Evolutionary conservation across 2,797 vertebrate species (phyloP).

Genomic region (Caiman crocodilus): DNA sequence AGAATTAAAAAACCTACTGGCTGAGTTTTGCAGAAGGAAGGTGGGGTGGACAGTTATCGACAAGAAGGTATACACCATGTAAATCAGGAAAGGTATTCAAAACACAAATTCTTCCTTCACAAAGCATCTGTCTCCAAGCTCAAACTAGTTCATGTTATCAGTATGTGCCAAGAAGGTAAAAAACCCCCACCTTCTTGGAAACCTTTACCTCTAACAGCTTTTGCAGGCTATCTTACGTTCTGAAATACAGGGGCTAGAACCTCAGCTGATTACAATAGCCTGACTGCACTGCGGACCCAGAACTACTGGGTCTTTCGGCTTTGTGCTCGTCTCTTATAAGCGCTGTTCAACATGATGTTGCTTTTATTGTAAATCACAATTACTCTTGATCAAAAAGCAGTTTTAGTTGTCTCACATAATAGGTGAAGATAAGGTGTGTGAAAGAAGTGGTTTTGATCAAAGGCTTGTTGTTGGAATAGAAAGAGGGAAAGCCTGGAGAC

Average conservation of each 20-base stretch:
- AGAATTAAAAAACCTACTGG: background rate
- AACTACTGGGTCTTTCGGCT: conserved; percentile 35
- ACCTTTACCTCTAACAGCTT: conserved; percentile 79
- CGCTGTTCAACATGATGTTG: background rate
- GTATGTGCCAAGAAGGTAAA: conserved; percentile 58
- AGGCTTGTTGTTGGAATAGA: background rate
- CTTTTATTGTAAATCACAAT: background rate
- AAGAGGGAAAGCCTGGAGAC: background rate
- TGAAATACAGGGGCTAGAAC: conserved; percentile 72
- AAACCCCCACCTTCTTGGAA: conserved; percentile 69
- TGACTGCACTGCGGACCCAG: background rate
- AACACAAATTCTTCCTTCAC: conserved; percentile 60
- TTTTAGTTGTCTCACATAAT: conserved; percentile 21
- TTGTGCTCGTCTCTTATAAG: background rate
- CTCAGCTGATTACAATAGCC: background rate
- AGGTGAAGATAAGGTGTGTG: background rate
- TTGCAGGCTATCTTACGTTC: conserved; percentile 78
- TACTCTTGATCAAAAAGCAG: background rate
- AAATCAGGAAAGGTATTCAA: conserved; percentile 37
- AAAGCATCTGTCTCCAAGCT: conserved; percentile 79
- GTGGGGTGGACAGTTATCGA: background rate
- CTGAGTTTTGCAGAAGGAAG: background rate
- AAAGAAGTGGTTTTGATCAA: background rate
- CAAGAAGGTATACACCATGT: background rate
- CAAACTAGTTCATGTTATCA: conserved; percentile 80